These are phyloP conservation scores for Carassius auratus DNA, from an alignment of 2,113 vertebrate genomes.

Conservation along the genomic window DNA sequence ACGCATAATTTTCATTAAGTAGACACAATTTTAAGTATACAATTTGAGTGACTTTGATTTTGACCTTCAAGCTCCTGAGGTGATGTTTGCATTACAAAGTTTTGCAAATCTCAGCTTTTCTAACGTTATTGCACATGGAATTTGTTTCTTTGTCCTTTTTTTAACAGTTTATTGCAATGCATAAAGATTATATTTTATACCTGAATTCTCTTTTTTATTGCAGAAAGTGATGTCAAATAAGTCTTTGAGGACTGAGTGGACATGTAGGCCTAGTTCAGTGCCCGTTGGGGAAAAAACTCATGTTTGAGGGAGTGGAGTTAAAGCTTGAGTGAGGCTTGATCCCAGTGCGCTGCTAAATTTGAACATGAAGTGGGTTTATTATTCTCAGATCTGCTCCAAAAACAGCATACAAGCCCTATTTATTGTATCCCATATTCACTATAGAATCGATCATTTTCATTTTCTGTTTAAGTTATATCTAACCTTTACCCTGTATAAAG, in stretches of 20 bases:
- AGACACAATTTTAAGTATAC: neutral
- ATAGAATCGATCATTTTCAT: neutral
- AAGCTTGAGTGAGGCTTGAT: slow-evolving; percentile 18
- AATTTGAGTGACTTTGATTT: slow-evolving; percentile 4
- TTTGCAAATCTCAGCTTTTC: slow-evolving; percentile 24
- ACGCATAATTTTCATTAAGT: neutral
- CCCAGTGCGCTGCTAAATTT: neutral
- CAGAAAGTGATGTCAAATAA: slow-evolving; percentile 49
- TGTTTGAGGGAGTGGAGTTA: neutral
- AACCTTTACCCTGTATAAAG: slow-evolving; percentile 21
- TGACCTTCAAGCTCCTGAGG: neutral
- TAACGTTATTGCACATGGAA: slow-evolving; percentile 54
- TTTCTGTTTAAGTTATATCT: neutral
- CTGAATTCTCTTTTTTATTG: slow-evolving; percentile 55
- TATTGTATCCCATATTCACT: slow-evolving; percentile 9
- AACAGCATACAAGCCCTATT: neutral
- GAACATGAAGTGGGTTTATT: slow-evolving; percentile 2
- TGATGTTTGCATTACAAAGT: neutral
- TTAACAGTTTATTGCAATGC: slow-evolving; percentile 56
- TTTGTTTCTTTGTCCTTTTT: slow-evolving; percentile 51
- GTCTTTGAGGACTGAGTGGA: slow-evolving; percentile 12
- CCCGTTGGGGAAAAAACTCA: neutral
- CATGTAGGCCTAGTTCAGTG: neutral
- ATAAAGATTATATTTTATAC: slow-evolving; percentile 70
- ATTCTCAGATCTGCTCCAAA: slow-evolving; percentile 3